Conservation (phyloP, 2,113 vertebrate species). For the Psammodynastes pulverulentus region DNA sequence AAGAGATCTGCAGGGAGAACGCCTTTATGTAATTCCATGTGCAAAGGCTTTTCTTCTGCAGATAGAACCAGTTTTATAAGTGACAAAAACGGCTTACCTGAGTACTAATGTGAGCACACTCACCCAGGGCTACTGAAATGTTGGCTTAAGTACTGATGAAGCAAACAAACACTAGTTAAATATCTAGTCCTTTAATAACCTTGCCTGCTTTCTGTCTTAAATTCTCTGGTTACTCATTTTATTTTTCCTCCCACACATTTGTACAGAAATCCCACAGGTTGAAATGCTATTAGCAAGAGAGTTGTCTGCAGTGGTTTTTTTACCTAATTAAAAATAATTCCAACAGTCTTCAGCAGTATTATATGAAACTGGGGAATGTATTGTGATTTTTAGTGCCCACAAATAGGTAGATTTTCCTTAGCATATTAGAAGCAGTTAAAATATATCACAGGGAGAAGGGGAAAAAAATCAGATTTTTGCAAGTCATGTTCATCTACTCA, state of each 20-base stretch:
- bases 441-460: not conserved
- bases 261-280: not conserved
- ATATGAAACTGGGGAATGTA: rapidly evolving
- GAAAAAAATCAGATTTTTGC: not conserved
- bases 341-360: rapidly evolving
- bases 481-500: not conserved
- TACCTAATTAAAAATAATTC: not conserved
- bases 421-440: not conserved
- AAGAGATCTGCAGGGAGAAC: not conserved
- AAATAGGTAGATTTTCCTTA: not conserved
- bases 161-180: not conserved
- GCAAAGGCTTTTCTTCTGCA: not conserved
- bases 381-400: not conserved
- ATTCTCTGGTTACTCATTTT: not conserved
- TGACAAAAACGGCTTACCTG: not conserved
- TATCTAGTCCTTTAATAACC: not conserved
- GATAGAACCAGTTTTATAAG: not conserved
- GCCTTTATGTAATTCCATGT: not conserved
- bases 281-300: not conserved
- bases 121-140: not conserved
- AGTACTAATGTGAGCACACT: too few relatives aligned
- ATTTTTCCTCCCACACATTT: not conserved
- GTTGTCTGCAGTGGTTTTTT: rapidly evolving
- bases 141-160: not conserved
- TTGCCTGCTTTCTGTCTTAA: not conserved